Base-by-base conservation (phyloP, 2,113 vertebrate species). In the Colinus virginianus region DNA sequence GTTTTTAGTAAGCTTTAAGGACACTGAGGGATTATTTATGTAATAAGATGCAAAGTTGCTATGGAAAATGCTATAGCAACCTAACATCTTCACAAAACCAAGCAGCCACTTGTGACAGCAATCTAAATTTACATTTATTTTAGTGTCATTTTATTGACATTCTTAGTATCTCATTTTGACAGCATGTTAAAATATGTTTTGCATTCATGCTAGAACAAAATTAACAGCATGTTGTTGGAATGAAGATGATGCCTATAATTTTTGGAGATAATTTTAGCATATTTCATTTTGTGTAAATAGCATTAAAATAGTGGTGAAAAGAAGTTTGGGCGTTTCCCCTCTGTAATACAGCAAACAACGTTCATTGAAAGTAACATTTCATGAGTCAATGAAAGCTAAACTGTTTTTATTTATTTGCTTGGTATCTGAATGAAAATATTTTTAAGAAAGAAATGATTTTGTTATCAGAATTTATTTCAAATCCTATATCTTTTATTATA, bases 21-120 rank as follows among this genome's bases (percentile, higher is more conserved):
- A 97, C 97, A 97, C 97, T 74, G 66, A 96, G 95, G 97, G 97
- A 98, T 98, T 98, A 98, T 98, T 98, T 97, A 98, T 98, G 97
- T 97, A 97, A 97, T 98, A 97, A 98, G 97, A 98, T 98, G 96
- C 97, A 97, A 98, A 97, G 97, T 98, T 98, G 97, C 98, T 98
- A 97, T 98, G 97, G 97, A 95, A 98, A 98, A 96, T 45, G 94
- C 98, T 98, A 97, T 98, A 98, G 97, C 97, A 98, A 98, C 97
- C 96, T 93, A 97, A 97, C 97, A 97, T 98, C 97, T 97, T 97
- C 94, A 97, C 82, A 93, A 96, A 98, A 96, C 97, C 97, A 98
- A 97, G 96, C 96, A 97, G 97, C 95, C 96, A 96, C 97, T 98
- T 98, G 97, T 98, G 98, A 97, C 97, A 97, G 96, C 97, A 97